phyloP scores from a whole-genome alignment of 1,140 invertebrate species.

The Octopus sinensis region DNA sequence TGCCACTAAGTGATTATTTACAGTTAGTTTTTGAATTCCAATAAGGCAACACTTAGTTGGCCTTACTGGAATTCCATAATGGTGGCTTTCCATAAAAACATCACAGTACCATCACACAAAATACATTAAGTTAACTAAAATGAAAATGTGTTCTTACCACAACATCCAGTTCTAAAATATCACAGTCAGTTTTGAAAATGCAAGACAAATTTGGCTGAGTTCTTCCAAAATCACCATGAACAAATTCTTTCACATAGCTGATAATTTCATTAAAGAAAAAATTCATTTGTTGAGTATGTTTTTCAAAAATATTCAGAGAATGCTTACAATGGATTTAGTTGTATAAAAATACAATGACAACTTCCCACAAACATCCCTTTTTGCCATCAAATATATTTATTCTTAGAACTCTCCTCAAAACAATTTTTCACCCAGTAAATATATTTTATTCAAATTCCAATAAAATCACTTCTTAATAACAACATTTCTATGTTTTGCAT shows the following conservation, averaged over 20 bases:
- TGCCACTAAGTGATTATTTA: background rate
- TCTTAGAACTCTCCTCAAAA: too few species aligned
- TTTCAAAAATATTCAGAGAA: too few species aligned
- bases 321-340: too few species aligned
- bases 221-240: conserved; percentile 89
- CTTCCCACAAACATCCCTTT: too few species aligned
- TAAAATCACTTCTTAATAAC: too few species aligned
- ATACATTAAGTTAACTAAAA: background rate
- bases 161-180: conserved; percentile 71
- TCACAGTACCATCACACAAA: background rate
- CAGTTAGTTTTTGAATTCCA: background rate
- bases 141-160: conserved; percentile 56
- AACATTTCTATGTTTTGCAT: too few species aligned
- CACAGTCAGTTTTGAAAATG: conserved; percentile 63
- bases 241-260: conserved; percentile 91
- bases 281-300: background rate
- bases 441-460: too few species aligned
- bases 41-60: background rate
- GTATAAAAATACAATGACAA: too few species aligned
- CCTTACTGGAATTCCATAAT: too few species aligned
- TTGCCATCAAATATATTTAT: too few species aligned
- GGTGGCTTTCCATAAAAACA: background rate
- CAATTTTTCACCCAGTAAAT: too few species aligned
- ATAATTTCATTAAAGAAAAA: conserved; percentile 27
- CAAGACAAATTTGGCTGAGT: conserved; percentile 72